Evolutionary conservation across 1,140 invertebrate genomes (phyloP), one percentile per base, ranked within the genome.

Genomic region (Macrobrachium rosenbergii): DNA sequence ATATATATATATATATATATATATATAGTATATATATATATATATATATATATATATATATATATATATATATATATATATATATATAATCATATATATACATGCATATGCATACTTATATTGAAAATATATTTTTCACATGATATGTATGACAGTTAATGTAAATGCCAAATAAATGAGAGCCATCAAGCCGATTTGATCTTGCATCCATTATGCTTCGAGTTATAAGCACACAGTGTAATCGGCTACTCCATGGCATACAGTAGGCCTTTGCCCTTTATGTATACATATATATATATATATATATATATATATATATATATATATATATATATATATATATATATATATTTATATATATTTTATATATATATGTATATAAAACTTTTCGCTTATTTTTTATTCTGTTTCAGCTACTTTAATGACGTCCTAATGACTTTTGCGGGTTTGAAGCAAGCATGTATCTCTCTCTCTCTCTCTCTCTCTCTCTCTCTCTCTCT

Each of bases 21-120:
- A 16, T 73, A 43, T 73, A 43, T 23, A n/a, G n/a, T n/a, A n/a
- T n/a, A n/a, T n/a, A n/a, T 72, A 23, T 23, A 23, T 72, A 23
- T 72, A 23, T 72, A 23, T 72, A 23, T 72, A 23, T 72, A 23
- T 72, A 23, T 72, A 23, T 72, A 23, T 72, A n/a, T 72, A 23
- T 72, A 72, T 72, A 21, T 72, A 72, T 72, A 72, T 72, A 72
- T 72, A 72, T n/a, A 72, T 72, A 72, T 72, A 72, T 72, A 72
- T 72, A 72, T 72, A 72, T 72, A 72, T 72, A 72, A 28, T 21
- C 21, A 73, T 28, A 73, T 73, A 73, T 73, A 73, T 73, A 73
- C 21, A 73, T 73, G 21, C 21, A 73, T 73, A 73, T 73, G 28
- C 21, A 52, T 73, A 73, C 6, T 45, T 23, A 19, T 23, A 73